Conservation (phyloP, 2,113 vertebrate genomes). For the Piaya cayana region DNA sequence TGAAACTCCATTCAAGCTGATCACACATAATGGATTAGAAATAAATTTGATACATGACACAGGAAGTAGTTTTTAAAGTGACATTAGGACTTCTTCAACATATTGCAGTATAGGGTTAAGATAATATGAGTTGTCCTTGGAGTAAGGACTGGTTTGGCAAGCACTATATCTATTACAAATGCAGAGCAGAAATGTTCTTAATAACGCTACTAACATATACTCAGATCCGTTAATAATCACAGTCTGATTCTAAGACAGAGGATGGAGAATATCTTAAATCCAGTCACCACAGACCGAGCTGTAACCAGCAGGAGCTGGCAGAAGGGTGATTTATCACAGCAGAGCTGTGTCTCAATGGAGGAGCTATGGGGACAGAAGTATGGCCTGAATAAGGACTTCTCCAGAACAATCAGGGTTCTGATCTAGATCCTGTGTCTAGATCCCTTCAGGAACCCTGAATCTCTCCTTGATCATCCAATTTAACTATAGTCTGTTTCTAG, state of each 20-base stretch:
- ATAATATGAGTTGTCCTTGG: not conserved
- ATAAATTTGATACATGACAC: not conserved
- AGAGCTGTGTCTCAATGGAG: not conserved
- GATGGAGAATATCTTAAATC: not conserved
- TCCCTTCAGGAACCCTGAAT: not conserved
- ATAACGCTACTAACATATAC: not conserved
- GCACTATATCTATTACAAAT: not conserved
- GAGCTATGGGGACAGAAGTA: not conserved
- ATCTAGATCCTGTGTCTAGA: not conserved
- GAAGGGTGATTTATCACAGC: not conserved
- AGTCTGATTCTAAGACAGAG: not conserved
- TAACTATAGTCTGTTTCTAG: not conserved
- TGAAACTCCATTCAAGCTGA: not conserved
- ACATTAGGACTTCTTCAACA: not conserved
- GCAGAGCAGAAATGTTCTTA: not conserved
- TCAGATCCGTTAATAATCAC: not conserved
- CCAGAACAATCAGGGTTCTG: not conserved
- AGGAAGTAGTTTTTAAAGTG: not conserved
- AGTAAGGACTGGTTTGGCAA: not conserved
- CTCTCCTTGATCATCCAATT: not conserved
- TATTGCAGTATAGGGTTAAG: not conserved
- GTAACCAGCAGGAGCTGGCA: not conserved
- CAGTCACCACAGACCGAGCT: not conserved
- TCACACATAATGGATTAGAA: not conserved
- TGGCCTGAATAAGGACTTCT: not conserved